Conservation (phyloP, 92 coral and sea anemone genomes). For the Phenganax subtilis region DNA sequence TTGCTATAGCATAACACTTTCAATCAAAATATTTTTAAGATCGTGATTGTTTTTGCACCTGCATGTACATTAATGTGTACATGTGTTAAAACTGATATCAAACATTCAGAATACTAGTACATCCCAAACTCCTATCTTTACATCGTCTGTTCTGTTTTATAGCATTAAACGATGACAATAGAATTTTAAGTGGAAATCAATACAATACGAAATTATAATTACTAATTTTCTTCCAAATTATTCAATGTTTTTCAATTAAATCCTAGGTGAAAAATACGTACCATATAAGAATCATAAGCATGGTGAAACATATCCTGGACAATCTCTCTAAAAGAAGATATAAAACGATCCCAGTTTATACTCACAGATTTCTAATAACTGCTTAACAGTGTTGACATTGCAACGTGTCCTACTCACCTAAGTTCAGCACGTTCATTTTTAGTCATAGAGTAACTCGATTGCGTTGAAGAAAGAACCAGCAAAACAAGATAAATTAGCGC, state of each 20-base stretch:
- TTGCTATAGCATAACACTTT: background rate
- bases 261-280: slow-evolving; percentile 37
- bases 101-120: background rate
- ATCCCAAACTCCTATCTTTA: background rate
- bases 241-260: too few species aligned
- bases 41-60: background rate
- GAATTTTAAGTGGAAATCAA: background rate
- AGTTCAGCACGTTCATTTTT: slow-evolving; percentile 7
- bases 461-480: background rate
- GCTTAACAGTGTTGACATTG: background rate
- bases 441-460: slow-evolving; percentile 13
- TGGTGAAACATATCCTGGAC: slow-evolving; percentile 96
- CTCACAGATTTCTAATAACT: background rate
- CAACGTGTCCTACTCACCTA: slow-evolving; percentile 33
- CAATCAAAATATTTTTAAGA: slow-evolving; percentile 1
- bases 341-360: background rate
- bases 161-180: background rate
- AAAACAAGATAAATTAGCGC: background rate
- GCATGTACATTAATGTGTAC: background rate
- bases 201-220: too few species aligned
- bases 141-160: background rate
- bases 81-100: background rate
- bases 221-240: background rate
- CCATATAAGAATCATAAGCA: slow-evolving; percentile 97
- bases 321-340: slow-evolving; percentile 55